phyloP scores from a whole-genome alignment of 2,888 invertebrate genomes.

The Agonopterix alstromeriana region DNA sequence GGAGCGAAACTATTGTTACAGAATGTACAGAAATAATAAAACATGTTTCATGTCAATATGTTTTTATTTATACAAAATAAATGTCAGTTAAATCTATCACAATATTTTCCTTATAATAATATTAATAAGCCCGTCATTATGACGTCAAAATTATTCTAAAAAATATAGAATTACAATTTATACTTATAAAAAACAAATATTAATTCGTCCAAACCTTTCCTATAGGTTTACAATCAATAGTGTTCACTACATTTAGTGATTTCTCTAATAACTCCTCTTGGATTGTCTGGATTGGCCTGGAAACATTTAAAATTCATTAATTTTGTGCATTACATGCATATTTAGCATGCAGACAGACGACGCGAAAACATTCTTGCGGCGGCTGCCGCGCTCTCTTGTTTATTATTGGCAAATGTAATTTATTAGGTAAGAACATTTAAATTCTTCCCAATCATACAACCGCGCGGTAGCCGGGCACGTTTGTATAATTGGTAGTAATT shows the following conservation, averaged over 20 bases:
- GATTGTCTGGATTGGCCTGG: constrained; percentile 50
- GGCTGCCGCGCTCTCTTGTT: no score
- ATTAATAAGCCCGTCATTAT: background rate
- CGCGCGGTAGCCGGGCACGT: no score
- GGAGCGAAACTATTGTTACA: constrained; percentile 81
- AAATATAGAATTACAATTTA: constrained; percentile 3
- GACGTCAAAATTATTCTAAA: no score
- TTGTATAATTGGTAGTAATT: no score
- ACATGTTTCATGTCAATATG: constrained; percentile 3
- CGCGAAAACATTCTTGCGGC: no score
- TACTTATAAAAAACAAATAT: constrained; percentile 1
- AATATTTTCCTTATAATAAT: background rate
- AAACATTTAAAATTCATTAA: constrained; percentile 15
- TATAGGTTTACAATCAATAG: constrained; percentile 38
- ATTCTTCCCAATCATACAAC: no score
- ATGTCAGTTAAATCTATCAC: constrained; percentile 1
- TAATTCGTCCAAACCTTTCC: constrained; percentile 49
- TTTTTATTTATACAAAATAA: constrained; percentile 4
- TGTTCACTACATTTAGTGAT: constrained; percentile 40
- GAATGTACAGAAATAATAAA: constrained; percentile 60
- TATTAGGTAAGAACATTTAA: no score
- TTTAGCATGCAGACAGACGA: no score
- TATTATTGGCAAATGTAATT: no score
- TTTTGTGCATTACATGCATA: background rate
- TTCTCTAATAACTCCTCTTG: constrained; percentile 58